Evolutionary conservation across 2,797 vertebrate genomes (phyloP).

Genomic region (Intellagama lesueurii): DNA sequence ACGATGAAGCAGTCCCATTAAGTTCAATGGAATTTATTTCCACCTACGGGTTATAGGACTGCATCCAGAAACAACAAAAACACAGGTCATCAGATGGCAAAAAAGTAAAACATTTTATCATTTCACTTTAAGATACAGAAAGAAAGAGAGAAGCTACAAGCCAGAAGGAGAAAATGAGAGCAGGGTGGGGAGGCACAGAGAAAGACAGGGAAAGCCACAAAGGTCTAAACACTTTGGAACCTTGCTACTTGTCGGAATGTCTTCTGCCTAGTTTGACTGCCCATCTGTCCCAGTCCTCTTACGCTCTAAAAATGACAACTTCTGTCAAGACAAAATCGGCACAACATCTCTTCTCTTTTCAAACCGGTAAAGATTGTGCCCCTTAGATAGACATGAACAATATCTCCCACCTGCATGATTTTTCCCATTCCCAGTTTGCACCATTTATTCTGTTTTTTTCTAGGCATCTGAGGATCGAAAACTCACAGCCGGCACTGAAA

Average conservation of each 20-base stretch:
- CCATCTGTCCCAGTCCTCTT: not conserved
- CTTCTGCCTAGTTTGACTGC: no score
- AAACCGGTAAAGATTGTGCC: not conserved
- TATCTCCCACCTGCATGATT: not conserved
- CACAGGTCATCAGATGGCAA: conserved; percentile 24
- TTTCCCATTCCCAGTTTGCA: not conserved
- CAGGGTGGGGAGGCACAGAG: no score
- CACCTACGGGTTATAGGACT: not conserved
- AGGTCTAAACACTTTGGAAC: no score
- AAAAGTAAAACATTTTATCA: conserved; percentile 26
- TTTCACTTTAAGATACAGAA: no score
- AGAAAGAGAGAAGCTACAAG: no score
- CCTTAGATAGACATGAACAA: not conserved
- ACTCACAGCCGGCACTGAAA: not conserved
- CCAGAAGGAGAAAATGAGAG: no score
- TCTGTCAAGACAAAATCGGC: not conserved
- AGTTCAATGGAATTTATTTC: not conserved
- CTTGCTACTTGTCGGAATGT: no score
- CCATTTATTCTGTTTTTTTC: not conserved
- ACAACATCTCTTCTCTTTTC: not conserved
- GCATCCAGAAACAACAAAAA: conserved; percentile 1
- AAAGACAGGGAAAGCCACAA: no score
- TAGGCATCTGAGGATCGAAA: no score
- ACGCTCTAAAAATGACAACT: not conserved
- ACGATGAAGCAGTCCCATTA: not conserved